A percentile compares a stretch with the other conserved stretches of the same genome.
phyloP scores from a whole-genome alignment of 2,888 invertebrate genomes.

The Cephus runcator region DNA sequence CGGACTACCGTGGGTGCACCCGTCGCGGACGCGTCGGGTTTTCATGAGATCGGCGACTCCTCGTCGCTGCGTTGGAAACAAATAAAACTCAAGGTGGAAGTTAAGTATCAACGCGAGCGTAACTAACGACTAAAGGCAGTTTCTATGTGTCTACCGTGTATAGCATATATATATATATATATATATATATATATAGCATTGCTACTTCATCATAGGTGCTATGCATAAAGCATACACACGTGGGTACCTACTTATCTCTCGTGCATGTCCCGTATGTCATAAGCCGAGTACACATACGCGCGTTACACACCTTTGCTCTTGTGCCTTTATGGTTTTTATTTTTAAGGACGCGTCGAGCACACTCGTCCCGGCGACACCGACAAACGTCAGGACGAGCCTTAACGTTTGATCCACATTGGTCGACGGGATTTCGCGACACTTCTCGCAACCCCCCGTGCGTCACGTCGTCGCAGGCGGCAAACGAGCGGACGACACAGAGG shows the following conservation, averaged over 20 bases:
- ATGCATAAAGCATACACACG: not conserved
- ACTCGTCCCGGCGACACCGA: constrained; percentile 11
- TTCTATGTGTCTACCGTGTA: not conserved
- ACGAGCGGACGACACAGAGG: not conserved
- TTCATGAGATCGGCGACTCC: not conserved
- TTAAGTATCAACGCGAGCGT: not conserved
- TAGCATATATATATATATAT: not conserved
- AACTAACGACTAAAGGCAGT: not conserved
- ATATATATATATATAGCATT: not conserved
- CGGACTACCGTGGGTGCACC: not conserved
- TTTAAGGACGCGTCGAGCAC: not conserved
- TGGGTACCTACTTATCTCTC: not conserved
- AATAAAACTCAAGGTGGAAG: not conserved
- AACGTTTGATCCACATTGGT: constrained; percentile 26
- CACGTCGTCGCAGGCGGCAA: not conserved
- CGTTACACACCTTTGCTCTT: constrained; percentile 8
- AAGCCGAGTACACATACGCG: not conserved
- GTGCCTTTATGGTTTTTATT: constrained; percentile 2
- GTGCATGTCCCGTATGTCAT: not conserved
- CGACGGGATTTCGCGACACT: constrained; percentile 10
- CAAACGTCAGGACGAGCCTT: constrained; percentile 17
- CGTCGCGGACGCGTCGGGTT: not conserved
- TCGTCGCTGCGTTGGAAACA: not conserved
- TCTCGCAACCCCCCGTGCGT: not conserved
- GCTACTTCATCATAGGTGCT: not conserved